Evolutionary conservation across 2,888 invertebrate genomes (phyloP).

Genomic region (Caenorhabditis virilis): DNA sequence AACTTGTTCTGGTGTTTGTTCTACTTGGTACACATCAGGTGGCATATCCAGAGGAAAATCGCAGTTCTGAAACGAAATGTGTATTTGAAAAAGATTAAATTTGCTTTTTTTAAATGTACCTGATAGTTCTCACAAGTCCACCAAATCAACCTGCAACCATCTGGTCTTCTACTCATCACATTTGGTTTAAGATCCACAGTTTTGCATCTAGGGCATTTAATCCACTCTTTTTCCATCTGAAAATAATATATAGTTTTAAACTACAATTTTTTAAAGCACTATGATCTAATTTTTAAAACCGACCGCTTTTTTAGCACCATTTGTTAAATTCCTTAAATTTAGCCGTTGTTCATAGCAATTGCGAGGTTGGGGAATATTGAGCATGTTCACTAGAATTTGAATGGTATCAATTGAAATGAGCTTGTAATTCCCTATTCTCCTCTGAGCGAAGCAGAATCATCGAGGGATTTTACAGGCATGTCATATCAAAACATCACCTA

Average conservation of each 20-base stretch:
- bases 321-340: conserved; percentile 9
- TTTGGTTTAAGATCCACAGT: conserved; percentile 10
- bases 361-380: conserved; percentile 1
- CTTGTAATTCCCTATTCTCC: neutral
- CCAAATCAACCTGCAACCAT: conserved; percentile 16
- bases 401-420: conserved; percentile 36
- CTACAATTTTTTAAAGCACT: conserved; percentile 24
- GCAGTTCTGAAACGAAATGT: conserved; percentile 47
- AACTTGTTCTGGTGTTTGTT: conserved; percentile 44
- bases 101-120: no score
- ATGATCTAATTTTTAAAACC: conserved; percentile 25
- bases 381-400: conserved; percentile 36
- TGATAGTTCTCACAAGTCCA: conserved; percentile 28
- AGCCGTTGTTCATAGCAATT: conserved; percentile 1
- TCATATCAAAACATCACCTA: conserved; percentile 39
- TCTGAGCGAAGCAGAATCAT: neutral
- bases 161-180: neutral
- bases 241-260: conserved; percentile 16
- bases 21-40: conserved; percentile 56
- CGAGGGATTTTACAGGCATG: conserved; percentile 6
- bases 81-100: neutral
- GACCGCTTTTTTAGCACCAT: conserved; percentile 23
- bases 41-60: conserved; percentile 63
- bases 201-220: conserved; percentile 25
- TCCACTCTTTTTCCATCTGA: conserved; percentile 26